Evolutionary conservation across 2,797 vertebrate species (phyloP).

Genomic region (Liparis tanakae): DNA sequence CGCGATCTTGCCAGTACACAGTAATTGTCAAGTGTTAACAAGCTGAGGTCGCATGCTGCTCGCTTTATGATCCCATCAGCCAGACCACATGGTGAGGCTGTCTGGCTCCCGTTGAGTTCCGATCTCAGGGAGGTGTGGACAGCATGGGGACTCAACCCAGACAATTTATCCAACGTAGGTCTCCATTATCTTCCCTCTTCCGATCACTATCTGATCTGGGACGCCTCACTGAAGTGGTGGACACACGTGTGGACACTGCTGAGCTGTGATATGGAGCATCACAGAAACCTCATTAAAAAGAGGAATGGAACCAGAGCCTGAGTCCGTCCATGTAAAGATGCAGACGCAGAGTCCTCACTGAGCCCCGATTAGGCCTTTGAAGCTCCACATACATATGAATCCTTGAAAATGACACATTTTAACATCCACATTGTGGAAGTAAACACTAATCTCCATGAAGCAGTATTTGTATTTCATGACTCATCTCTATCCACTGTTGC

Average conservation of each 20-base stretch:
- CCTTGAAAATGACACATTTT: constrained; percentile 4
- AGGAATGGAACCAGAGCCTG: background rate
- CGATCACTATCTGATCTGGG: too few relatives aligned
- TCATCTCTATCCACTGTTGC: background rate
- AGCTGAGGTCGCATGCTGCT: too few relatives aligned
- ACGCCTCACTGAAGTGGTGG: too few relatives aligned
- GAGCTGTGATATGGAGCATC: background rate
- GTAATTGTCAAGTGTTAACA: too few relatives aligned
- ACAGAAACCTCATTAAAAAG: background rate
- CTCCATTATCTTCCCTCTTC: too few relatives aligned
- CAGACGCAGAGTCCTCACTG: background rate
- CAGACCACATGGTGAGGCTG: too few relatives aligned
- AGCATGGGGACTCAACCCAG: too few relatives aligned
- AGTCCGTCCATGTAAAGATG: background rate
- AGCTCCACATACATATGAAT: background rate
- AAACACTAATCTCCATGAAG: constrained; percentile 29
- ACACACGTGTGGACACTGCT: background rate
- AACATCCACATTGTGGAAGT: constrained; percentile 8
- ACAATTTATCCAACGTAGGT: too few relatives aligned
- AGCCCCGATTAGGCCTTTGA: background rate
- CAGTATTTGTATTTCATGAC: constrained; percentile 24
- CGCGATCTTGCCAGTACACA: too few relatives aligned
- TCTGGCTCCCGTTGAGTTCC: too few relatives aligned
- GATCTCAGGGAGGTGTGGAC: too few relatives aligned
- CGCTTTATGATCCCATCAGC: too few relatives aligned